Evolutionary conservation across 2,797 vertebrate species (phyloP), one percentile per base, ranked within the genome.

Genomic region (Chromobotia macracanthus): DNA sequence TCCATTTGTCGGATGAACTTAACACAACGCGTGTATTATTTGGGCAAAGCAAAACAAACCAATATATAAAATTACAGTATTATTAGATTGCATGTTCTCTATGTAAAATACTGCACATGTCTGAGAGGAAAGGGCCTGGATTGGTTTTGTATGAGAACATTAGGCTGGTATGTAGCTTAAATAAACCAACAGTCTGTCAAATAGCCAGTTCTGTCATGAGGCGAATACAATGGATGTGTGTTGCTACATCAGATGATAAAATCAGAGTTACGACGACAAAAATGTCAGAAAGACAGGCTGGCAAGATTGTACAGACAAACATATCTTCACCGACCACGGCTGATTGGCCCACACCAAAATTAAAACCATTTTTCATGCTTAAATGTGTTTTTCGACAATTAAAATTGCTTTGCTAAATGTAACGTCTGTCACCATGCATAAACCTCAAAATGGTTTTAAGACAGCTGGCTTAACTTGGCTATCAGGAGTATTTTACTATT

Each of bases 1-100:
- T 81, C 77, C 81, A 86, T 90, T 90, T 88, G 88, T 84, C 81
- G 84, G 41, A 69, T 75, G 84, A 88, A 89, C 76, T 85, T 86
- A 86, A 89, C 80, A 82, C 86, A 89, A 91, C 91, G 90, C 88
- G 85, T 85, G 88, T 86, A 71, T 86, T 88, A 90, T 84, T 83
- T 87, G 85, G 56, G 66, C 61, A 87, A 91, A 87, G 87, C 89
- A 90, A 92, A 91, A 90, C 88, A 91, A 88, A 82, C 83, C 84
- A 56, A 68, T 77, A 90, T 90, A 86, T 93, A 89, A 88, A 84
- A 85, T 93, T 91, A 90, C 92, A 90, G 87, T 89, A 84, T 90
- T 92, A 91, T 90, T 91, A 92, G 81, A 86, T 86, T 8, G 60
- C 76, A 58, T 86, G 86, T 85, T 85, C 28, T 81, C 75, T 86